Conservation (phyloP, 1,140 invertebrate species). For the Limonius californicus region DNA sequence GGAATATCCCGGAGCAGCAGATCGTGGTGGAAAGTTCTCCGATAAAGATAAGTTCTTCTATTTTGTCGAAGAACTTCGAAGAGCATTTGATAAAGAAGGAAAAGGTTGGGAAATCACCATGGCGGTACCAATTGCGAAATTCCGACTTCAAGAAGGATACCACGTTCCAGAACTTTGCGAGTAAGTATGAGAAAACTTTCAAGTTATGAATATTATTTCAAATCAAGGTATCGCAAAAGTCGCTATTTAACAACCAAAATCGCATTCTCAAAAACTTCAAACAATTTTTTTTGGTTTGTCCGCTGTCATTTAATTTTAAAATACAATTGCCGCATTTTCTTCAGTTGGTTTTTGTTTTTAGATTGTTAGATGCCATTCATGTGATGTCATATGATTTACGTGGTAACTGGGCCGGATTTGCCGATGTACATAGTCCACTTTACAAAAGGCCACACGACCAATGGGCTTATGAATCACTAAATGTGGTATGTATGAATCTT, state of each 20-base stretch:
- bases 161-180: slow-evolving; percentile 83
- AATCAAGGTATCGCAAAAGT: no score
- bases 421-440: slow-evolving; percentile 80
- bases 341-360: no score
- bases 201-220: no score
- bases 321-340: no score
- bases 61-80: slow-evolving; percentile 74
- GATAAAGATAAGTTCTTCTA: slow-evolving; percentile 83
- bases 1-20: slow-evolving; percentile 83
- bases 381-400: slow-evolving; percentile 89
- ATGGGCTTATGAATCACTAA: slow-evolving; percentile 82
- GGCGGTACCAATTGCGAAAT: slow-evolving; percentile 82
- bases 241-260: no score
- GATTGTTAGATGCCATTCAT: slow-evolving; percentile 74
- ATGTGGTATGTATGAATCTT: slow-evolving; percentile 68
- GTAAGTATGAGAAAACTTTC: slow-evolving; percentile 48
- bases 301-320: no score
- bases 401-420: slow-evolving; percentile 88
- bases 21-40: slow-evolving; percentile 75
- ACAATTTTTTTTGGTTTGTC: no score
- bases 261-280: no score
- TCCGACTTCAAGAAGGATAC: slow-evolving; percentile 80
- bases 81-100: slow-evolving; percentile 69
- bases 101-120: slow-evolving; percentile 84
- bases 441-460: slow-evolving; percentile 81